Base-by-base conservation (phyloP, 1,140 invertebrate genomes). In the Mizuhopecten yessoensis region DNA sequence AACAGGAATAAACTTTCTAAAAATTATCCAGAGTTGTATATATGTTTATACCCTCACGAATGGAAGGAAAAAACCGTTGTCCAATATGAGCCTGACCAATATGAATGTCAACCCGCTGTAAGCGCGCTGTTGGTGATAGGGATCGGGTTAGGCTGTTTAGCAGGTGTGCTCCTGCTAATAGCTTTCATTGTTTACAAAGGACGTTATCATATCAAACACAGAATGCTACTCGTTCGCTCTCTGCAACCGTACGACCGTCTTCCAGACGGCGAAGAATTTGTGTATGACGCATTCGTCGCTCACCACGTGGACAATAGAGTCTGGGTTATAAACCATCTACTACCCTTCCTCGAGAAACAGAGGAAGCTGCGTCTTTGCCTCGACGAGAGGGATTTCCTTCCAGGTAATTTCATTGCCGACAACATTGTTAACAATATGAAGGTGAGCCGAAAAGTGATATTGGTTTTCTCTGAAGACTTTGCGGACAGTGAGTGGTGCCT, bases 311-410 rank as follows among this genome's bases (percentile, higher is more conserved):
- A 86, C 34, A 91, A 93, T 42, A 87, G 88, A 57, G 7, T 29
- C 10, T 93, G 91, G 91, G 75, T 93, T 0, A 87, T 89, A 20
- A 34, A 34, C 3, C 57, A 93, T 86, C 86, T 93, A 20, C 34
- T 93, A 34, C 39, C 87, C 29, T 33, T 91, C 13, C 23, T 92
- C 34, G 92, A 92, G 42, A n/a, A 88, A 86, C 75, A 88, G 34
- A 34, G 33, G 33, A 20, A 90, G 34, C 36, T 94, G 23, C 39
- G 88, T 17, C 88, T 94, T 9, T 96, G 95, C 89, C 87, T 96
- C 20, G 94, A 95, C 86, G 93, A 95, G 86, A 88, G 95, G 33
- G 94, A 96, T 91, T 96, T 95, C 86, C 17, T 89, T 7, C 91
- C 92, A 0, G 95, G 95, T 1, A 86, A 89, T 34, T 91, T 86